phyloP scores from a whole-genome alignment of 35 echinoderm and acorn worm species.

The Anneissia japonica region DNA sequence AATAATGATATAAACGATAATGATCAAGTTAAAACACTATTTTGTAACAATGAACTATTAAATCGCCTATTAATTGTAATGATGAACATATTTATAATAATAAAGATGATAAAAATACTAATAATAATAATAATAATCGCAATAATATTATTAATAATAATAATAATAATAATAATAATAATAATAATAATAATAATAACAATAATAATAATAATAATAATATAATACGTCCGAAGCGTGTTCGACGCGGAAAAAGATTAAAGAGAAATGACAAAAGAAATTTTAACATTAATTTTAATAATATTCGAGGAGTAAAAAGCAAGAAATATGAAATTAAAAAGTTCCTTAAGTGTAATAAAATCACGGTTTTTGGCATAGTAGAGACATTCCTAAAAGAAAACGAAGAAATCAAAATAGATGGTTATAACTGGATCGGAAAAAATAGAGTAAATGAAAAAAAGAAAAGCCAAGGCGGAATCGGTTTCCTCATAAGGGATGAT shows the following conservation, averaged over 20 bases:
- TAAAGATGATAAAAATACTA: not conserved
- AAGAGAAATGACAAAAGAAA: not conserved
- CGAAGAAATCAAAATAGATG: not conserved
- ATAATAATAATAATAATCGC: no score
- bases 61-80: not conserved
- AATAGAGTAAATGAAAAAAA: not conserved
- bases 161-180: not conserved
- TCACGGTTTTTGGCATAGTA: not conserved
- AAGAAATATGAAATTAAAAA: not conserved
- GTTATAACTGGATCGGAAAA: not conserved
- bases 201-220: not conserved
- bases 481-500: no score
- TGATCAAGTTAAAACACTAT: no score
- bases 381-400: not conserved
- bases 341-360: not conserved
- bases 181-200: not conserved
- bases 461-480: not conserved
- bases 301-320: not conserved
- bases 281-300: not conserved
- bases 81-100: not conserved
- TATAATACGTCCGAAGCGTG: no score
- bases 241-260: not conserved
- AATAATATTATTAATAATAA: not conserved
- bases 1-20: no score
- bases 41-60: no score